Conservation (phyloP, 2,888 invertebrate genomes). For the Sturmia bella region DNA sequence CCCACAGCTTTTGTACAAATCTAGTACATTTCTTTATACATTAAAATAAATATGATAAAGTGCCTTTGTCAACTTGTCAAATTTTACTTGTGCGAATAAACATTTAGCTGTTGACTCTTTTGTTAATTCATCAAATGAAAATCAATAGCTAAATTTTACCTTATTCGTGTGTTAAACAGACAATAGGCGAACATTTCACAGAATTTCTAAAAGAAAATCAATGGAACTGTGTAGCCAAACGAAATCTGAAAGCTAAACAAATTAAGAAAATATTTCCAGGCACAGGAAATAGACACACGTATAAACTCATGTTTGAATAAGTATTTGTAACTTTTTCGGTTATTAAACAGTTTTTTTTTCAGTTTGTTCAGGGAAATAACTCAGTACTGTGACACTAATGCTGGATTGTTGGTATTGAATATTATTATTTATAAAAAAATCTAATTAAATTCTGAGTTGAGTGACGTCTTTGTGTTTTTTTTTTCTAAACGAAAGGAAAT, state of each 20-base stretch:
- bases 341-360: background rate
- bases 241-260: background rate
- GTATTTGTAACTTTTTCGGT: no score
- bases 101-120: constrained; percentile 6
- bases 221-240: no score
- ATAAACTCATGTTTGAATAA: no score
- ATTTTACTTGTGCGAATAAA: constrained; percentile 2
- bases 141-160: constrained; percentile 4
- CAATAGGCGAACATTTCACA: background rate
- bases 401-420: constrained; percentile 30
- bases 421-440: constrained; percentile 24
- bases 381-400: constrained; percentile 27
- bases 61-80: constrained; percentile 16
- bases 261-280: background rate
- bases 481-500: background rate
- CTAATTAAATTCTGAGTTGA: constrained; percentile 1
- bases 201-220: background rate
- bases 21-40: no score
- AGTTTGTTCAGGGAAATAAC: background rate
- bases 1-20: no score
- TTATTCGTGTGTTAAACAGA: background rate
- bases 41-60: background rate
- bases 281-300: no score
- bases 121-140: constrained; percentile 19
- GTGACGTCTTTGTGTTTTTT: background rate